phyloP scores from a whole-genome alignment of 2,888 invertebrate species.

The Drymonia ruficornis region DNA sequence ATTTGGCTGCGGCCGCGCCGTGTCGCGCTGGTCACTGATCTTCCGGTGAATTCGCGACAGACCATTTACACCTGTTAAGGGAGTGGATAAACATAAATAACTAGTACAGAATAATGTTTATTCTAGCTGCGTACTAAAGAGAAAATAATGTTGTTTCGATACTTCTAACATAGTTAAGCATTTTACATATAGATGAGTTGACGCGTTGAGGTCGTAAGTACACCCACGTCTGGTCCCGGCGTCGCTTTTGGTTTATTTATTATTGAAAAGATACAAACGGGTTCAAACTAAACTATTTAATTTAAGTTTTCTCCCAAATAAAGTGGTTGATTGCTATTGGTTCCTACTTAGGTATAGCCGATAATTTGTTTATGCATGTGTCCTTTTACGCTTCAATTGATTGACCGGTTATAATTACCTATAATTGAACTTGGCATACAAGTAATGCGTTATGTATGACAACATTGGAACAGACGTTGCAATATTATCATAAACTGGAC shows the following conservation, averaged over 20 bases:
- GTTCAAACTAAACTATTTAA: no score
- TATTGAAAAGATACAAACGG: no score
- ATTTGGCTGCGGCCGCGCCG: slow-evolving; percentile 54
- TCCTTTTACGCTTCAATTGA: neutral
- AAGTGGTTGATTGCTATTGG: no score
- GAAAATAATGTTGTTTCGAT: slow-evolving; percentile 14
- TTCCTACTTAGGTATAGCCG: no score
- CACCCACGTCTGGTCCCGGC: no score
- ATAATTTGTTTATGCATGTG: no score
- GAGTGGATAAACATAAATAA: slow-evolving; percentile 11
- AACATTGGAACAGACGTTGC: no score
- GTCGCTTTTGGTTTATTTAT: no score
- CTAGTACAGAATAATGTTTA: slow-evolving; percentile 3
- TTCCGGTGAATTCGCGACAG: slow-evolving; percentile 61
- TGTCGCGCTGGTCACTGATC: slow-evolving; percentile 70
- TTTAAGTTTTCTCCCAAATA: no score
- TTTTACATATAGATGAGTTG: neutral
- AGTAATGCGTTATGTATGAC: no score
- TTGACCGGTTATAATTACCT: neutral
- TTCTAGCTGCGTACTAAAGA: slow-evolving; percentile 4
- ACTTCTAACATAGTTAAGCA: slow-evolving; percentile 20
- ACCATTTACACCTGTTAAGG: slow-evolving; percentile 20
- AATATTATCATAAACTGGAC: no score
- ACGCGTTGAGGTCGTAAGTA: slow-evolving; percentile 3
- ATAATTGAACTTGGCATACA: no score